These are phyloP conservation scores for Brachionichthys hirsutus DNA, from an alignment of 2,113 vertebrate species.

Conservation along the genomic window DNA sequence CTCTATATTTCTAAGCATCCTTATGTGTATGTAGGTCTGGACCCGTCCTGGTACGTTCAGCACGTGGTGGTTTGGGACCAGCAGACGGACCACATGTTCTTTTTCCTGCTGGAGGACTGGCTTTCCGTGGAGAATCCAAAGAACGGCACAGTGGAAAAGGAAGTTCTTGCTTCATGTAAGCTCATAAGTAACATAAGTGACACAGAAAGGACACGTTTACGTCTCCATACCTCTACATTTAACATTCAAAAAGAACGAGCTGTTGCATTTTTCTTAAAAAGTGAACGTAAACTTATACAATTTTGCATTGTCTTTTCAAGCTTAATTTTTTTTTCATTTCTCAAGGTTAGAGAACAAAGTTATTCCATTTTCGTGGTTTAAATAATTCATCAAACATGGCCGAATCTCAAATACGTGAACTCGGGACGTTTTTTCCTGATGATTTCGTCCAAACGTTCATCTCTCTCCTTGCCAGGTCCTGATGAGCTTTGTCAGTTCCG, in stretches of 20 bases:
- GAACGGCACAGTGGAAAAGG: slow-evolving; percentile 79
- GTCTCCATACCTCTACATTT: no score
- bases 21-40: slow-evolving; percentile 66
- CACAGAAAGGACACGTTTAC: background rate
- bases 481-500: slow-evolving; percentile 73
- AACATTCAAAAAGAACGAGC: background rate
- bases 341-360: no score
- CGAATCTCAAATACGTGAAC: background rate
- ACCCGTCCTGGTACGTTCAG: slow-evolving; percentile 81
- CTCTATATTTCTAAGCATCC: background rate
- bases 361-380: no score
- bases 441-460: background rate
- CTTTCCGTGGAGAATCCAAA: slow-evolving; percentile 81
- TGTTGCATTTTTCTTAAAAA: background rate
- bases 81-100: slow-evolving; percentile 80
- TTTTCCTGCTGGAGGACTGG: slow-evolving; percentile 83
- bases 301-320: no score
- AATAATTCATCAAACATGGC: background rate
- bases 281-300: no score
- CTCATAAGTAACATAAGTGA: no score
- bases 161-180: slow-evolving; percentile 81
- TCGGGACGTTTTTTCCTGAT: background rate
- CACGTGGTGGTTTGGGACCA: slow-evolving; percentile 82
- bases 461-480: slow-evolving; percentile 64
- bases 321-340: no score